Percentiles rank a stretch among this genome's conserved stretches.
Evolutionary conservation across 2,797 vertebrate species (phyloP).

Genomic region (Crenuchus spilurus): DNA sequence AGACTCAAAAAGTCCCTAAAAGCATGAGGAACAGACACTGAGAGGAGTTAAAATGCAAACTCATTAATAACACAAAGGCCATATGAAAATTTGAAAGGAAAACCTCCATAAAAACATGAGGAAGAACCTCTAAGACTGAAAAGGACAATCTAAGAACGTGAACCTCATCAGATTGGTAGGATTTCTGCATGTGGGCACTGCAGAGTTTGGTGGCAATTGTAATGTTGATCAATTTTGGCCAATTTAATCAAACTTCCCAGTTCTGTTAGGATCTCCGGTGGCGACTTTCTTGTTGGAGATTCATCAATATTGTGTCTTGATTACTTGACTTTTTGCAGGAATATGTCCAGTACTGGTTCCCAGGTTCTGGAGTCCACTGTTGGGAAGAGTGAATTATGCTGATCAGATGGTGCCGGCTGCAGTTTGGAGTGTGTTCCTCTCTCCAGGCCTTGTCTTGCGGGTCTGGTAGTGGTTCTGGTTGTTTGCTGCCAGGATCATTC

Average conservation of each 20-base stretch:
- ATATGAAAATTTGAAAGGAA: too few relatives aligned
- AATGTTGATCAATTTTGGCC: too few relatives aligned
- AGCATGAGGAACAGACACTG: too few relatives aligned
- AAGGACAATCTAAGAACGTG: too few relatives aligned
- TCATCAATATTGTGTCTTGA: not conserved
- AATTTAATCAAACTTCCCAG: not conserved
- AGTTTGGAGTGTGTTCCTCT: slow-evolving; percentile 51
- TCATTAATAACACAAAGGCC: too few relatives aligned
- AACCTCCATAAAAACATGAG: too few relatives aligned
- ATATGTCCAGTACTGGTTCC: not conserved
- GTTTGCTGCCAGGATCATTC: slow-evolving; percentile 47
- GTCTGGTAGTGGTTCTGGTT: slow-evolving; percentile 19
- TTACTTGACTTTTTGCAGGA: not conserved
- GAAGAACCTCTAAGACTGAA: too few relatives aligned
- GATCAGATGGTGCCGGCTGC: slow-evolving; percentile 48
- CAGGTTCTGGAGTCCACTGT: not conserved
- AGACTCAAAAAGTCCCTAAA: too few relatives aligned
- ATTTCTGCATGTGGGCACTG: too few relatives aligned
- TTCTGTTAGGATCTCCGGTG: not conserved
- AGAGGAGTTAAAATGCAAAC: too few relatives aligned
- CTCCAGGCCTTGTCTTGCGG: slow-evolving; percentile 38
- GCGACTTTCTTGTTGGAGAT: not conserved
- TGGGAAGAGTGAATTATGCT: slow-evolving; percentile 37
- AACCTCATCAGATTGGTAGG: too few relatives aligned
- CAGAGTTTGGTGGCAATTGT: too few relatives aligned